These are phyloP conservation scores for Cyclophora punctaria DNA, from an alignment of 2,888 invertebrate species.

Conservation along the genomic window DNA sequence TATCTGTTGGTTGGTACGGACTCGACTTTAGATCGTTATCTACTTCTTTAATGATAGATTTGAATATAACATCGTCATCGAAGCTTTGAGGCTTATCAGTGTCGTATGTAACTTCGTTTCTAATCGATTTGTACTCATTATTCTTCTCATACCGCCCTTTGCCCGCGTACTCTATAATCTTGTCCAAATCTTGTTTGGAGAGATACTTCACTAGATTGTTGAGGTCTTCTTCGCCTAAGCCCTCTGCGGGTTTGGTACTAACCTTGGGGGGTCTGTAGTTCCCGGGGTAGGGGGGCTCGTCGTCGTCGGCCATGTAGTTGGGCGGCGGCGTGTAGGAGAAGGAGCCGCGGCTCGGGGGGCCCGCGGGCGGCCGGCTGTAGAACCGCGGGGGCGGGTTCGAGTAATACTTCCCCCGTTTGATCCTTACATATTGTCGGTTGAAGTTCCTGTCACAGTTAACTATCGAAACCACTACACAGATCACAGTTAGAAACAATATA, in stretches of 20 bases:
- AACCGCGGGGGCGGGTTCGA: conserved; percentile 41
- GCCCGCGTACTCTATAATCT: conserved; percentile 47
- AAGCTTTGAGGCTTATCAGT: conserved; percentile 8
- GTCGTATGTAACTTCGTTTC: conserved; percentile 20
- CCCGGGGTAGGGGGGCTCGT: conserved; percentile 5
- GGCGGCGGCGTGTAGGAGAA: conserved; percentile 58
- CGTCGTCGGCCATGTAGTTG: conserved; percentile 22
- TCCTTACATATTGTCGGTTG: conserved; percentile 34
- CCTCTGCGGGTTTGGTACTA: conserved; percentile 45
- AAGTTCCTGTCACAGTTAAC: conserved; percentile 32
- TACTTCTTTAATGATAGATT: conserved; percentile 13
- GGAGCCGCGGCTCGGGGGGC: conserved; percentile 31
- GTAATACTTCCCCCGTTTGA: conserved; percentile 54
- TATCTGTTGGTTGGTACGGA: conserved; percentile 5
- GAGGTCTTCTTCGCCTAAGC: conserved; percentile 52
- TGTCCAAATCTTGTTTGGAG: conserved; percentile 57
- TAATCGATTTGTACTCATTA: conserved; percentile 11
- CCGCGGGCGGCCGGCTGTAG: conserved; percentile 43
- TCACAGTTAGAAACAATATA: conserved; percentile 17
- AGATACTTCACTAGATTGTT: conserved; percentile 54
- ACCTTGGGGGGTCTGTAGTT: conserved; percentile 40
- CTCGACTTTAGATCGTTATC: conserved; percentile 14
- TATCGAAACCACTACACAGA: conserved; percentile 31
- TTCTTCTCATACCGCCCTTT: conserved; percentile 17
- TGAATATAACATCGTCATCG: conserved; percentile 15